Evolutionary conservation across 2,113 vertebrate species (phyloP).

Genomic region (Pygoscelis antarcticus): DNA sequence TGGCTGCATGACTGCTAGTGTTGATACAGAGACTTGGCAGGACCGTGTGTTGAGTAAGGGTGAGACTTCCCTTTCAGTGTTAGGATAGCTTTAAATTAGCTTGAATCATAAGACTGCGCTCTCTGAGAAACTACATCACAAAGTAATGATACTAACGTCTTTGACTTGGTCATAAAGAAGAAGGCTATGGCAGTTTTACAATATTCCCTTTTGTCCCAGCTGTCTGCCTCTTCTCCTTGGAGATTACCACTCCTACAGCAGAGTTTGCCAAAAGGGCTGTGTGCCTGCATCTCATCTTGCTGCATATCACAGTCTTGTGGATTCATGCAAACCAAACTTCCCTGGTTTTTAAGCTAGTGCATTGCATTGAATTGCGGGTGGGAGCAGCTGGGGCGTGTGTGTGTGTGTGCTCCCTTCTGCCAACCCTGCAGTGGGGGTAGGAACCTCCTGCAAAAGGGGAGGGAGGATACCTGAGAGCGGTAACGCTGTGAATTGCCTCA

Average conservation of each 20-base stretch:
- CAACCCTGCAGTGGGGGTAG: not conserved
- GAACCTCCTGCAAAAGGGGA: not conserved
- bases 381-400: not conserved
- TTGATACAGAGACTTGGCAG: not conserved
- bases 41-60: not conserved
- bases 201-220: not conserved
- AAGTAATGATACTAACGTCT: not conserved
- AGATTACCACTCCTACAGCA: not conserved
- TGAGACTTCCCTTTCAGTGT: not conserved
- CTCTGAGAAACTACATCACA: not conserved
- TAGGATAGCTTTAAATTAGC: not conserved
- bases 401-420: not conserved
- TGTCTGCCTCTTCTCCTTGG: not conserved
- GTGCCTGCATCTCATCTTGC: not conserved
- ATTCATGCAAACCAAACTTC: not conserved
- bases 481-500: conserved; percentile 2
- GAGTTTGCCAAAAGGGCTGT: not conserved
- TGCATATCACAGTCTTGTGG: not conserved
- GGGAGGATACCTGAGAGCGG: not conserved
- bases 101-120: not conserved
- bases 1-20: not conserved
- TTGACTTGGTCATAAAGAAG: not conserved
- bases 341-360: not conserved
- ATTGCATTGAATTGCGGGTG: rapidly evolving
- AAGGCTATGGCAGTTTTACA: not conserved